These are phyloP conservation scores for Callyntrura guangdongensis DNA, from an alignment of 2,888 invertebrate species.

Conservation along the genomic window DNA sequence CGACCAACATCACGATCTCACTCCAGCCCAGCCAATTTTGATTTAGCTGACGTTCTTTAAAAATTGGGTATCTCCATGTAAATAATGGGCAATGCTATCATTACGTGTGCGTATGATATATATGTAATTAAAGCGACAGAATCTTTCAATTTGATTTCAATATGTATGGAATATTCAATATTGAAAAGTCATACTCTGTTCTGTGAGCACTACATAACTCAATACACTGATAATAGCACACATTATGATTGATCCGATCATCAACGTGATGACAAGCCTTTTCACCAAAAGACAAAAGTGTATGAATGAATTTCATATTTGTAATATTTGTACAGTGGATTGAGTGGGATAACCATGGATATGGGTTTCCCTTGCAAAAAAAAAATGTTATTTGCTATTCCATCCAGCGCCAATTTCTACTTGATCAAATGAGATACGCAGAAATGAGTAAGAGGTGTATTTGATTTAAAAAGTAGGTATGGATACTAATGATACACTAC, in stretches of 20 bases:
- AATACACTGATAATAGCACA: conserved; percentile 6
- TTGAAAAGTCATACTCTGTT: neutral
- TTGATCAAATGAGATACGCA: conserved; percentile 27
- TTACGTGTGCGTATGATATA: conserved; percentile 14
- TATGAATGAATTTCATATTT: neutral
- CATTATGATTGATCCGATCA: conserved; percentile 14
- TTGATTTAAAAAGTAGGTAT: too few species aligned
- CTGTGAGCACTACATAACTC: neutral
- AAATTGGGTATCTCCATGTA: neutral
- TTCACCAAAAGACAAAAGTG: conserved; percentile 11
- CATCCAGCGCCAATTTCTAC: conserved; percentile 27
- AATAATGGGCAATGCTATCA: conserved; percentile 19
- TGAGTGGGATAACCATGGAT: neutral
- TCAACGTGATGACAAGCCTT: neutral
- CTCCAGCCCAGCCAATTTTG: conserved; percentile 33
- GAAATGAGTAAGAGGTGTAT: neutral
- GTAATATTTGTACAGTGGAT: neutral
- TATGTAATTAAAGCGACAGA: conserved; percentile 27
- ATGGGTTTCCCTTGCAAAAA: neutral
- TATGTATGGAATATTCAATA: neutral
- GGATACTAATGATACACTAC: too few species aligned
- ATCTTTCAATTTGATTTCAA: neutral
- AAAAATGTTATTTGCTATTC: neutral
- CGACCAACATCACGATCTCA: conserved; percentile 34
- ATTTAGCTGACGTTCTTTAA: neutral